Evolutionary conservation across 2,797 vertebrate species (phyloP), one percentile per base, ranked within the genome.

Genomic region (Pantherophis vulpinus): DNA sequence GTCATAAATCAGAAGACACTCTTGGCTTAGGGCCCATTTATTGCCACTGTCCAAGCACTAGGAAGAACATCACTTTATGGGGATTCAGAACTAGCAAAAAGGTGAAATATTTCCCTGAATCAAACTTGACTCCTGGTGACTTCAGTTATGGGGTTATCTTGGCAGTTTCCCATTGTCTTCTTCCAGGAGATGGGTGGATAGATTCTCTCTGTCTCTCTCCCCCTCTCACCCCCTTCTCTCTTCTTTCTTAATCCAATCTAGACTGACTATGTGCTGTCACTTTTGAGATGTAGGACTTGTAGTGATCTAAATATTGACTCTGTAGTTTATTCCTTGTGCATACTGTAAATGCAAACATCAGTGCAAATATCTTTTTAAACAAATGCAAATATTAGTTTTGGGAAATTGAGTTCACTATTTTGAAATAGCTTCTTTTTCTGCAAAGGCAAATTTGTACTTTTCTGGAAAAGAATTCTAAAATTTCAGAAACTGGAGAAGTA

Each of bases 1-100:
- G 54, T 37, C 61, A 60, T 91, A 87, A 87, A 90, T 86, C 61
- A 42, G 27, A 51, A 88, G 79, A 5, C 2, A 86, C 13, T 0
- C 92, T 96, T 93, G 95, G 83, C 87, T 96, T 91, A 60, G 79
- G 51, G 66, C 93, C 83, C 60, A 90, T 20, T 91, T 92, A 60
- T 37, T 63, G 20, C 83, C 23, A 56, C 87, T 88, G 2, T 58
- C 59, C 42, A 86, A 90, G 74, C n/a, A 90, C 42, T 79, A 58
- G 16, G 47, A 66, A 91, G 56, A 91, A n/a, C 87, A 42, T 55
- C 7, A 63, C 20, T 54, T 42, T 16, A 27, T 60, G 56, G 47
- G 70, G 29, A 47, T 74, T 9, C 59, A 87, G 51, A 55, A 4
- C 32, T 58, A 32, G 55, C 20, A 83, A 47, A 83, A 83, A 47